A percentile compares a stretch with the other conserved stretches of the same genome.
Conservation (phyloP, 2,888 invertebrate genomes). For the Thymelicus acteon region DNA sequence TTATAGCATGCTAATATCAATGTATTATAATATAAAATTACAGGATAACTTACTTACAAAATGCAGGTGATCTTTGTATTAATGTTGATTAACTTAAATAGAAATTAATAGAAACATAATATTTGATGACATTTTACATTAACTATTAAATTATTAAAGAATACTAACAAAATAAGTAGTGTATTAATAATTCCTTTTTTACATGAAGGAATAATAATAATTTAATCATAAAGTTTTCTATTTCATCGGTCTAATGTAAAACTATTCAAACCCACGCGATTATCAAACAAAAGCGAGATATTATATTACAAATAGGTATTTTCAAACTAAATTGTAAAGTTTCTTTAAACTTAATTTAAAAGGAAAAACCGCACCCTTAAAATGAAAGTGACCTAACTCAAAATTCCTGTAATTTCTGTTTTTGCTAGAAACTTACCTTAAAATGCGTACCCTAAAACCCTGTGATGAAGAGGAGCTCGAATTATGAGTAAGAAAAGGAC, state of each 20-base stretch:
- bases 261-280: background rate
- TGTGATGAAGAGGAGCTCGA: too few species aligned
- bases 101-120: constrained; percentile 1
- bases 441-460: too few species aligned
- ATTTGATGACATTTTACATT: constrained; percentile 18
- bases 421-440: too few species aligned
- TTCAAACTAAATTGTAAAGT: background rate
- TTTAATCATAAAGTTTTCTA: too few species aligned
- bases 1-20: constrained; percentile 46
- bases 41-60: constrained; percentile 48
- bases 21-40: constrained; percentile 42
- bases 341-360: too few species aligned
- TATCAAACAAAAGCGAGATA: constrained; percentile 1
- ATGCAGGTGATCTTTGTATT: constrained; percentile 62
- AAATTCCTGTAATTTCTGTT: too few species aligned
- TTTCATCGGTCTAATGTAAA: background rate
- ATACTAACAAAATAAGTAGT: constrained; percentile 14
- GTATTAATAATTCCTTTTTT: background rate
- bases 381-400: too few species aligned
- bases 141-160: constrained; percentile 1
- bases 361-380: too few species aligned
- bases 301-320: background rate
- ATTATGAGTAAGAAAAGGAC: too few species aligned
- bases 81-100: constrained; percentile 15
- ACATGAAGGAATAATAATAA: too few species aligned